Percentiles rank a stretch among this genome's conserved stretches.
These are phyloP conservation scores for Pteruthius melanotis DNA, from an alignment of 2,113 vertebrate species.

Conservation along the genomic window DNA sequence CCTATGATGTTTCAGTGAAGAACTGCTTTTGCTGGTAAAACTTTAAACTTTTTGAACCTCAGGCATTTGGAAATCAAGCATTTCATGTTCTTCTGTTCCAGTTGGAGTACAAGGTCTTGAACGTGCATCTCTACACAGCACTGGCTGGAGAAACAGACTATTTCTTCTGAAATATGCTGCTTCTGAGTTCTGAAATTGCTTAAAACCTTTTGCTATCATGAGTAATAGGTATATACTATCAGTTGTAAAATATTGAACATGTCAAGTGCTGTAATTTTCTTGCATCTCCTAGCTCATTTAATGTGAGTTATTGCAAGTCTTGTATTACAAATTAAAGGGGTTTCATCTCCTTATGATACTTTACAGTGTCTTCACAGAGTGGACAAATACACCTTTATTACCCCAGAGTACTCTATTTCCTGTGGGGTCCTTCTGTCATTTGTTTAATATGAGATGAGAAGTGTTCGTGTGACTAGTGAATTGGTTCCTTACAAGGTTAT, in stretches of 20 bases:
- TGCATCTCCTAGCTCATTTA: background rate
- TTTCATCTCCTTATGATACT: background rate
- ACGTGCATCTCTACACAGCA: accelerated
- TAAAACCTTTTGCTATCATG: background rate
- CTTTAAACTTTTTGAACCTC: background rate
- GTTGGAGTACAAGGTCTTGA: background rate
- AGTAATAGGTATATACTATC: accelerated
- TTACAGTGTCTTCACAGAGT: background rate
- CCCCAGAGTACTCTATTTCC: background rate
- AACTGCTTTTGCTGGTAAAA: background rate
- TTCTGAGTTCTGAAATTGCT: background rate
- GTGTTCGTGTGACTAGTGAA: background rate
- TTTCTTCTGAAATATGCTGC: background rate
- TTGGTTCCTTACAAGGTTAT: background rate
- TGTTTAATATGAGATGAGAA: background rate
- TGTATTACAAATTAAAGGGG: background rate
- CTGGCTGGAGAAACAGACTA: background rate
- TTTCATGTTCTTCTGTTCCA: background rate
- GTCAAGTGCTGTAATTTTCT: background rate
- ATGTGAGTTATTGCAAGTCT: background rate
- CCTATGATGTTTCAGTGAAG: background rate
- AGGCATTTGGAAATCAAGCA: background rate
- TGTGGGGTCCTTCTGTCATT: background rate
- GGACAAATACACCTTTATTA: background rate
- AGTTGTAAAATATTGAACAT: background rate